A percentile compares a stretch with the other conserved stretches of the same genome.
Evolutionary conservation across 2,113 vertebrate genomes (phyloP).

Genomic region (Tyrannus savana): DNA sequence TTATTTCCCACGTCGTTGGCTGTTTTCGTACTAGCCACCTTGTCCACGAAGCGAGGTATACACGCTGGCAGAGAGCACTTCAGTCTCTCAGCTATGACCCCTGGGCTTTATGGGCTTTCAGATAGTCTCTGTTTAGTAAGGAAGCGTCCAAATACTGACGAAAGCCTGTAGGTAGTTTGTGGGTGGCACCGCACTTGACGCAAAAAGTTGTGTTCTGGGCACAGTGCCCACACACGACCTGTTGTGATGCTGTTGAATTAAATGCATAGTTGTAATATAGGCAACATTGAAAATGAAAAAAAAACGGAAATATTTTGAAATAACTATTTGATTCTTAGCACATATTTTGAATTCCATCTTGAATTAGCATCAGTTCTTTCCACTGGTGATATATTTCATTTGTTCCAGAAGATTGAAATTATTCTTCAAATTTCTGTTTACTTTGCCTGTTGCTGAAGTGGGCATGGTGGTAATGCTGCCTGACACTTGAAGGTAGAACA

Average conservation of each 20-base stretch:
- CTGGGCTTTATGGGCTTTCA: background rate
- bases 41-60: fast-evolving
- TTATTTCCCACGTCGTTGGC: background rate
- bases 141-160: background rate
- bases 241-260: background rate
- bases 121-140: background rate
- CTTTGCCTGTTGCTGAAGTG: background rate
- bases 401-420: background rate
- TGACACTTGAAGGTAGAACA: background rate
- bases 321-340: background rate
- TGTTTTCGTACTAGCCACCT: background rate
- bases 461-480: background rate
- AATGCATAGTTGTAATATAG: background rate
- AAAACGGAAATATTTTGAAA: background rate
- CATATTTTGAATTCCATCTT: background rate
- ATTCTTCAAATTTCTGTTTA: background rate
- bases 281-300: background rate
- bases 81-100: too few relatives aligned
- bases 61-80: background rate
- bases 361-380: background rate
- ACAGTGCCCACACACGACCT: fast-evolving
- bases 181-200: fast-evolving
- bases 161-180: background rate
- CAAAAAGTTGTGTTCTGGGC: background rate
- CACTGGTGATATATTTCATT: fast-evolving